These are phyloP conservation scores for Corythornis madagascariensis DNA, from an alignment of 2,113 vertebrate genomes.

Conservation along the genomic window DNA sequence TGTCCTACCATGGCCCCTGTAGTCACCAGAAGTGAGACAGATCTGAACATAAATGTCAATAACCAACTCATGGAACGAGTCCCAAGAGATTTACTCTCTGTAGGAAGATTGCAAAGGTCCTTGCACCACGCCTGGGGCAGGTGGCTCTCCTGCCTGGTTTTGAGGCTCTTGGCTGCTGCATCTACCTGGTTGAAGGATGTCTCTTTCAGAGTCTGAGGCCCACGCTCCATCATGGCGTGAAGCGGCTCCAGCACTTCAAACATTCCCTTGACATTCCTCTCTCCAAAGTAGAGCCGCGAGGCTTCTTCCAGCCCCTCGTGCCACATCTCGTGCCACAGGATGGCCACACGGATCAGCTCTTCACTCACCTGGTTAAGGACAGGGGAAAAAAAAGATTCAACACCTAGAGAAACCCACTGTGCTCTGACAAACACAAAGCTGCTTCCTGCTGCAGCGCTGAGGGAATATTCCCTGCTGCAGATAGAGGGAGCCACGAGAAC, in stretches of 20 bases:
- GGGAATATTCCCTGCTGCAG: not conserved
- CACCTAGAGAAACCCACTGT: rapidly evolving
- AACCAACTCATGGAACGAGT: not conserved
- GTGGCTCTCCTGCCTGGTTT: not conserved
- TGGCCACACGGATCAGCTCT: slow-evolving; percentile 97
- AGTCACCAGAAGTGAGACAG: not conserved
- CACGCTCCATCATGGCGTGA: slow-evolving; percentile 98
- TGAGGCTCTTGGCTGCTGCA: not conserved
- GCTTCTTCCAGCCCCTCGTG: slow-evolving; percentile 97
- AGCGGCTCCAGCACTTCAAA: slow-evolving; percentile 97
- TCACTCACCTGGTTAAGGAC: slow-evolving; percentile 87
- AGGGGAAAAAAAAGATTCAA: not conserved
- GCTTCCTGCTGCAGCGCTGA: not conserved
- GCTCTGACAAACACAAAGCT: not conserved
- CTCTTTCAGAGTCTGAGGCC: slow-evolving; percentile 97
- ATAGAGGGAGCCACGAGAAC: slow-evolving; percentile 28
- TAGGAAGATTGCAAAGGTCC: not conserved
- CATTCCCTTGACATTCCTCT: slow-evolving; percentile 98
- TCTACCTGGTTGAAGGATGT: slow-evolving; percentile 97
- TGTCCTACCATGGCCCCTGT: too few relatives aligned
- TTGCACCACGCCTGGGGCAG: not conserved
- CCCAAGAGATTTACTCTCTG: not conserved
- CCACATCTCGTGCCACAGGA: slow-evolving; percentile 99
- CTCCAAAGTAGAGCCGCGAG: slow-evolving; percentile 95
- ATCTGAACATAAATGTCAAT: not conserved